Evolutionary conservation across 2,113 vertebrate genomes (phyloP).

Genomic region (Syngnathoides biaculeatus): DNA sequence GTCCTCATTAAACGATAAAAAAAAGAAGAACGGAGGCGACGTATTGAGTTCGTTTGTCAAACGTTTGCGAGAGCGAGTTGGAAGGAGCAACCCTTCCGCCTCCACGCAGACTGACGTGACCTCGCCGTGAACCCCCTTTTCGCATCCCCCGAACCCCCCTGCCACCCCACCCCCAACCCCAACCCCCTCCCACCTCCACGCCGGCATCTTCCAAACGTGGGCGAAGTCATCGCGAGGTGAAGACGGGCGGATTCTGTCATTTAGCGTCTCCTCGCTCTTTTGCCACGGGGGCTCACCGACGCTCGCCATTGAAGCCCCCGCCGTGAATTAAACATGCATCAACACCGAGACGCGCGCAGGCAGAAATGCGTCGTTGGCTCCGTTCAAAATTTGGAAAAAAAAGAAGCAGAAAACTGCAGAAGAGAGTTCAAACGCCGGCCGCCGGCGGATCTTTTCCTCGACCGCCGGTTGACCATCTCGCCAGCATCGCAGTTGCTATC

Average conservation of each 20-base stretch:
- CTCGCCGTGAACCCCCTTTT: background rate
- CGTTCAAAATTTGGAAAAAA: constrained; percentile 17
- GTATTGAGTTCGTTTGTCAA: background rate
- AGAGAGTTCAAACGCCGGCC: constrained; percentile 6
- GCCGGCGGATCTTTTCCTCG: background rate
- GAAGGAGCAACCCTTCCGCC: background rate
- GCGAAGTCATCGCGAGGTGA: constrained; percentile 19
- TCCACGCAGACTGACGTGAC: background rate
- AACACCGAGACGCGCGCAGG: constrained; percentile 33
- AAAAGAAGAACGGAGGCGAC: constrained; percentile 10
- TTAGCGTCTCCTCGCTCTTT: constrained; percentile 32
- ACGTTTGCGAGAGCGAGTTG: background rate
- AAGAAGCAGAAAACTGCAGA: background rate
- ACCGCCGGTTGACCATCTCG: background rate
- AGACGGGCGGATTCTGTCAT: constrained; percentile 26
- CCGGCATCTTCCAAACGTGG: background rate
- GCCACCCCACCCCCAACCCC: too few species aligned
- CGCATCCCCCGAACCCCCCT: background rate
- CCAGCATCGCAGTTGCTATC: background rate
- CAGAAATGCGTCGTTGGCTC: background rate
- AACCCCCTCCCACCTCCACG: constrained; percentile 2
- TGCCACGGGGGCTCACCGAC: constrained; percentile 40
- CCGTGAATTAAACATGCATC: constrained; percentile 64
- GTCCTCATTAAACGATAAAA: background rate
- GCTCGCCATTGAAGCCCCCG: constrained; percentile 39